A percentile compares a stretch with the other conserved stretches of the same genome.
Conservation (phyloP, 2,797 vertebrate species). For the Coilia nasus region DNA sequence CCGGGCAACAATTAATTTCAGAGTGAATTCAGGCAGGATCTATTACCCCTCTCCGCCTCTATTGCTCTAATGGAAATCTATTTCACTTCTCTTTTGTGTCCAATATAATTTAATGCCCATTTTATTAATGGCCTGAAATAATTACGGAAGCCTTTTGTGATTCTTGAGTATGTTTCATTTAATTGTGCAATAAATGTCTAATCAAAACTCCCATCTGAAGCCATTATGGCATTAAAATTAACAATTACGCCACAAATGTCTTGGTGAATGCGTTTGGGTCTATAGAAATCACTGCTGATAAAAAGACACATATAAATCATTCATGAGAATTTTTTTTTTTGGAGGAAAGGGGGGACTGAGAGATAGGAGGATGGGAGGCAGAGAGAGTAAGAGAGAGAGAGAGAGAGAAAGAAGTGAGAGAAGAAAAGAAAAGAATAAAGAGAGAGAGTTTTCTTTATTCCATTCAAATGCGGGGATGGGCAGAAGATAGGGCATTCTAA, state of each 20-base stretch:
- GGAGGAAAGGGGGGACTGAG: slow-evolving; percentile 72
- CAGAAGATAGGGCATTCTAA: slow-evolving; percentile 91
- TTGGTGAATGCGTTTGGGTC: slow-evolving; percentile 94
- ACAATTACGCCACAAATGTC: slow-evolving; percentile 99
- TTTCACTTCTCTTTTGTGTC: slow-evolving; percentile 99
- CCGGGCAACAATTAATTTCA: slow-evolving; percentile 99
- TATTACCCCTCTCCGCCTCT: slow-evolving; percentile 99
- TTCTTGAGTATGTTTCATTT: slow-evolving; percentile 99
- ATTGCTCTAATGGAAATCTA: slow-evolving; percentile 99
- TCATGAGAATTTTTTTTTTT: slow-evolving; percentile 93
- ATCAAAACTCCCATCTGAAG: slow-evolving; percentile 99
- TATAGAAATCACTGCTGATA: slow-evolving; percentile 99
- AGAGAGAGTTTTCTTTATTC: slow-evolving; percentile 87
- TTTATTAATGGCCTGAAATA: slow-evolving; percentile 99
- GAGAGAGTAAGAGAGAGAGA: slow-evolving; percentile 59
- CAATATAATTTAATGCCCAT: slow-evolving; percentile 99
- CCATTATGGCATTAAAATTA: slow-evolving; percentile 99
- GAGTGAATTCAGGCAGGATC: slow-evolving; percentile 99
- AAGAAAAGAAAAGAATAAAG: slow-evolving; percentile 79
- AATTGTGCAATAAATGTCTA: slow-evolving; percentile 99
- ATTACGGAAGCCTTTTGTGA: slow-evolving; percentile 99
- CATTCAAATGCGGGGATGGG: slow-evolving; percentile 95
- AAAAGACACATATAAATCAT: slow-evolving; percentile 99
- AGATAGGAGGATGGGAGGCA: slow-evolving; percentile 77
- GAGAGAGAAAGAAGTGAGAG: slow-evolving; percentile 70